Base-by-base conservation (phyloP, 2,888 invertebrate genomes). In the Pristionchus maxplancki region DNA sequence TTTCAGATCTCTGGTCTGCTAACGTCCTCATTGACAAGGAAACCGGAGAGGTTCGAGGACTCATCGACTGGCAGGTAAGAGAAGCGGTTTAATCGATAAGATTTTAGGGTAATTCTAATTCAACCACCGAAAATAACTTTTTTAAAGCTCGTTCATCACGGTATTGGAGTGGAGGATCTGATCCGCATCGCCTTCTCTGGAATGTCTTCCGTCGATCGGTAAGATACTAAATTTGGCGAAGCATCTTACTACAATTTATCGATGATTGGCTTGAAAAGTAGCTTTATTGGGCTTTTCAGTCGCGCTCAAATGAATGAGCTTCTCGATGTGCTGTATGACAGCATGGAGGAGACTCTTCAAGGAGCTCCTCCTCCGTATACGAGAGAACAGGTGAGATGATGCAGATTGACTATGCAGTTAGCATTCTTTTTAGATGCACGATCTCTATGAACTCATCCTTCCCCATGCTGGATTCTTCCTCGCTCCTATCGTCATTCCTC, bases 11-110 rank as follows among this genome's bases (percentile, higher is more conserved):
- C 5, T 84, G 84, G 84, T 84, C 84, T 17, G 84, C 84, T 2
- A 84, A 84, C n/a, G 58, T 84, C 2, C 37, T 84, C 48, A 11
- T 84, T 24, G 84, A 84, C 37, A 37, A n/a, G 13, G 58, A 84
- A 9, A 84, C 58, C 20, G 84, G 28, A 3, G 1, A 53, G 2
- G 9, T 84, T 37, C 84, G 84, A 0, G 84, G 53, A 15, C 40
- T 84, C 37, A 84, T 84, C 37, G 84, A 84, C 13, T 84, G 84
- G 84, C 84, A 84, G 84, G 62, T 84, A 24, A 62, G 62, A 17
- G 20, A 62, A n/a, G n/a, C n/a, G n/a, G n/a, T n/a, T n/a, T 44
- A 11, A 44, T 44, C 11, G 44, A 44, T 9, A 6, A 9, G 44
- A 44, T 9, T 44, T 11, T 44, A 44, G 44, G 44, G n/a, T n/a